phyloP scores from a whole-genome alignment of 2,888 invertebrate species.

The Parnassius smintheus region DNA sequence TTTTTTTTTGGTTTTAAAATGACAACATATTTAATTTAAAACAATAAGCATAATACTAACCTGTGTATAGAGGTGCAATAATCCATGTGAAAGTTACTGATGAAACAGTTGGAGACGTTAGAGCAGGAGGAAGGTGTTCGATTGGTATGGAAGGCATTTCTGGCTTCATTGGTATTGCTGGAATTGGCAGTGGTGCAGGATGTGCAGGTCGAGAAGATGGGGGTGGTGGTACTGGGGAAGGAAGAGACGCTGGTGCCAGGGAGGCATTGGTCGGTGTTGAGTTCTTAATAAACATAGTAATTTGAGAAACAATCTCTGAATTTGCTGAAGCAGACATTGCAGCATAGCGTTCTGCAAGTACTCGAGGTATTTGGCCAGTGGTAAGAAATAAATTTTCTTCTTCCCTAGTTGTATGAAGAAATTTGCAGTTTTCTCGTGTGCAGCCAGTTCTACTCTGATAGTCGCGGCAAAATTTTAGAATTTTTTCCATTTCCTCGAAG shows the following conservation, averaged over 20 bases:
- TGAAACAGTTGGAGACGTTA: constrained; percentile 19
- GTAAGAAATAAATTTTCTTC: constrained; percentile 13
- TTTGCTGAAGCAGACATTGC: constrained; percentile 24
- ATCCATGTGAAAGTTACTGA: constrained; percentile 3
- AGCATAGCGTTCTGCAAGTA: constrained; percentile 55
- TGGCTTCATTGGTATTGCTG: constrained; percentile 34
- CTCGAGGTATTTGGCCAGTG: constrained; percentile 54
- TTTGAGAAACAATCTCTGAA: too few relatives aligned
- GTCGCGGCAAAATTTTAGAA: constrained; percentile 65
- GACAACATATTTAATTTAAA: too few relatives aligned
- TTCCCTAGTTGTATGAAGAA: constrained; percentile 36
- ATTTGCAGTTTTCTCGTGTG: constrained; percentile 55
- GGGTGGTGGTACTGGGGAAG: constrained; percentile 15
- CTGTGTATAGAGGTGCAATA: constrained; percentile 12
- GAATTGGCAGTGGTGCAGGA: constrained; percentile 32
- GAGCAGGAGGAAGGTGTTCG: constrained; percentile 34
- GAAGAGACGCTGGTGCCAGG: constrained; percentile 8
- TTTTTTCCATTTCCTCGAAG: constrained; percentile 58
- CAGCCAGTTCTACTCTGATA: constrained; percentile 64
- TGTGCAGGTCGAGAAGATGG: constrained; percentile 22
- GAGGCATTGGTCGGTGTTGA: too few relatives aligned
- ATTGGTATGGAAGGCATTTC: constrained; percentile 36
- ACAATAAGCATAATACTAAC: constrained; percentile 31
- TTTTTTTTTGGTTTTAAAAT: too few relatives aligned
- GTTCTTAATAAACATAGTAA: too few relatives aligned